Evolutionary conservation across 1,140 invertebrate genomes (phyloP).

Genomic region (Pollicipes pollicipes): DNA sequence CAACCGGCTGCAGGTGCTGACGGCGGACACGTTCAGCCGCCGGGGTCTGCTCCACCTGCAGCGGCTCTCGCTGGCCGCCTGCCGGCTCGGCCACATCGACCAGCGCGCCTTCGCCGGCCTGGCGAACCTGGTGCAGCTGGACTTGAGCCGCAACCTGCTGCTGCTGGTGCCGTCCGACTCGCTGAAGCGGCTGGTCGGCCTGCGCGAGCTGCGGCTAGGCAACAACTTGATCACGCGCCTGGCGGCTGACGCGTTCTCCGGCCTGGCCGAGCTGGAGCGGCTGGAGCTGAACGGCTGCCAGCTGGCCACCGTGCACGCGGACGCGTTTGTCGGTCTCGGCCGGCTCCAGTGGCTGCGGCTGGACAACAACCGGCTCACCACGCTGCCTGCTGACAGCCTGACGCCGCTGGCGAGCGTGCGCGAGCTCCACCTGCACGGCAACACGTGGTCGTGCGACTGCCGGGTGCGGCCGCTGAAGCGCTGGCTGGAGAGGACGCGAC

Average conservation of each 20-base stretch:
- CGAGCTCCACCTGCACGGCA: slow-evolving; percentile 22
- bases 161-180: slow-evolving; percentile 50
- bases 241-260: slow-evolving; percentile 50
- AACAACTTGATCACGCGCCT: slow-evolving; percentile 56
- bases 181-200: slow-evolving; percentile 48
- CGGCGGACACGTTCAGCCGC: slow-evolving; percentile 52
- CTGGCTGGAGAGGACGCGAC: slow-evolving; percentile 6
- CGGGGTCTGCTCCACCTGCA: slow-evolving; percentile 65
- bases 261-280: slow-evolving; percentile 16
- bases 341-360: slow-evolving; percentile 21
- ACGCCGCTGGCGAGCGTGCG: slow-evolving; percentile 16
- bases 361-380: slow-evolving; percentile 21
- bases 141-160: slow-evolving; percentile 63
- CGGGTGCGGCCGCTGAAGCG: slow-evolving; percentile 18
- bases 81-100: slow-evolving; percentile 54
- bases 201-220: slow-evolving; percentile 67
- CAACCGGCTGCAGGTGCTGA: slow-evolving; percentile 59
- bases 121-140: slow-evolving; percentile 70
- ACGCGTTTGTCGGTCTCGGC: slow-evolving; percentile 21
- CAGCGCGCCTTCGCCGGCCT: slow-evolving; percentile 59
- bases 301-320: slow-evolving; percentile 18
- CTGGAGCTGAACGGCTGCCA: slow-evolving; percentile 17
- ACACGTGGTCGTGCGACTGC: slow-evolving; percentile 28
- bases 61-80: slow-evolving; percentile 57
- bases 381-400: slow-evolving; percentile 18